Conservation (phyloP, 2,888 invertebrate genomes). For the Athetis lepigone region DNA sequence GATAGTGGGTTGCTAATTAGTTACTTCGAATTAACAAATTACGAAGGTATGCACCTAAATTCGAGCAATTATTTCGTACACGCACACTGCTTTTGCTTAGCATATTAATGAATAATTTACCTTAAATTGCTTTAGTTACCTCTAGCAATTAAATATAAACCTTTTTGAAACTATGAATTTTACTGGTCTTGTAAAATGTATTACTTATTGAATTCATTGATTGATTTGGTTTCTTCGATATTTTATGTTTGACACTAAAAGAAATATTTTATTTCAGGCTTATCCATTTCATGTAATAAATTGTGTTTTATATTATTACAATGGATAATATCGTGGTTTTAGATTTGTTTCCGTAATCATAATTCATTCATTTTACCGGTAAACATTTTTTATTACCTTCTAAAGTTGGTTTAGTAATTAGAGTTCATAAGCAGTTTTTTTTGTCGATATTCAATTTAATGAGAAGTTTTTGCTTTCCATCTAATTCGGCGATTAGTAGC, state of each 20-base stretch:
- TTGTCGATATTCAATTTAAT: slow-evolving; percentile 24
- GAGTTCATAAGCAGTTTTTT: slow-evolving; percentile 2
- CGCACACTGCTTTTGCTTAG: slow-evolving; percentile 29
- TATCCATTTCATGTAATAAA: background rate
- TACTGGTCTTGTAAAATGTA: slow-evolving; percentile 12
- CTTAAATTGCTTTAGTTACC: slow-evolving; percentile 32
- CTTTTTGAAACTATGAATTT: slow-evolving; percentile 23
- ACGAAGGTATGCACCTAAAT: slow-evolving; percentile 49
- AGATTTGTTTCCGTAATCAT: slow-evolving; percentile 7
- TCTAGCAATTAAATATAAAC: slow-evolving; percentile 16
- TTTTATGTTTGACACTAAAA: too few relatives aligned
- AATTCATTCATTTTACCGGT: background rate
- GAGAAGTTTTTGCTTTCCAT: slow-evolving; percentile 41
- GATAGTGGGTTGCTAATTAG: slow-evolving; percentile 62
- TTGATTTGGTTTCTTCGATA: background rate
- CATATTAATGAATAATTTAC: slow-evolving; percentile 35
- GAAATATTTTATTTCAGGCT: slow-evolving; percentile 7
- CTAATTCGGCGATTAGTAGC: slow-evolving; percentile 44
- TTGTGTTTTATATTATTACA: slow-evolving; percentile 3
- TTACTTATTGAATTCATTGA: background rate
- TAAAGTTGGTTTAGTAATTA: slow-evolving; percentile 1
- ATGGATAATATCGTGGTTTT: background rate
- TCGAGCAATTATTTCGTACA: slow-evolving; percentile 42
- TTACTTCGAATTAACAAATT: slow-evolving; percentile 51
- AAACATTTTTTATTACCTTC: background rate